phyloP scores from a whole-genome alignment of 2,797 vertebrate genomes.

The Pseudomugil gertrudae region DNA sequence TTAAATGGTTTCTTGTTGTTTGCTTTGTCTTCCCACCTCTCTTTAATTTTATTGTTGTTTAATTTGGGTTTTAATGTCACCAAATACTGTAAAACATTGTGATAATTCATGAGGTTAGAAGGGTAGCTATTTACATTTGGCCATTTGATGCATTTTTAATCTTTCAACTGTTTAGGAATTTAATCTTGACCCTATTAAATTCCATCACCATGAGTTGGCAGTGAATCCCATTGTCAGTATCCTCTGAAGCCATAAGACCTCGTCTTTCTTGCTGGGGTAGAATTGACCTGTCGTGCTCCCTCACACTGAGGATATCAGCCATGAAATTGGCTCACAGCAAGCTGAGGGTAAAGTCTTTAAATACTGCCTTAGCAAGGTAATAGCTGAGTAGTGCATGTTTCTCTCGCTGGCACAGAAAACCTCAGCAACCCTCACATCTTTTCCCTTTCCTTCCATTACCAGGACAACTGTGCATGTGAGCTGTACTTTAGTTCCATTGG shows the following conservation, averaged over 20 bases:
- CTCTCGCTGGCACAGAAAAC: constrained; percentile 38
- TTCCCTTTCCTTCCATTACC: constrained; percentile 41
- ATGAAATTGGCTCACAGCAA: constrained; percentile 77
- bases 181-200: constrained; percentile 65
- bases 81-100: background rate
- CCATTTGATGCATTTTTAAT: constrained; percentile 47
- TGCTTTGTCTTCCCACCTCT: background rate
- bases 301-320: constrained; percentile 73
- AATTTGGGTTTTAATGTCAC: background rate
- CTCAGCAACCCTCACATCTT: constrained; percentile 37
- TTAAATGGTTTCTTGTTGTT: background rate
- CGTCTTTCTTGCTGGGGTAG: constrained; percentile 58
- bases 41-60: background rate
- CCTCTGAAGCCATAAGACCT: constrained; percentile 41
- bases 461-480: constrained; percentile 28
- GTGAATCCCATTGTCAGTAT: constrained; percentile 47
- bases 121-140: background rate
- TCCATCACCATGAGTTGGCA: constrained; percentile 43
- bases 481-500: constrained; percentile 19
- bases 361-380: constrained; percentile 49
- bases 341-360: constrained; percentile 68
- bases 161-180: constrained; percentile 56
- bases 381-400: constrained; percentile 35
- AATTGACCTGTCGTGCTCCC: constrained; percentile 64
- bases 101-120: background rate